phyloP scores from a whole-genome alignment of 2,888 invertebrate genomes.

The Anagyrus pseudococci region DNA sequence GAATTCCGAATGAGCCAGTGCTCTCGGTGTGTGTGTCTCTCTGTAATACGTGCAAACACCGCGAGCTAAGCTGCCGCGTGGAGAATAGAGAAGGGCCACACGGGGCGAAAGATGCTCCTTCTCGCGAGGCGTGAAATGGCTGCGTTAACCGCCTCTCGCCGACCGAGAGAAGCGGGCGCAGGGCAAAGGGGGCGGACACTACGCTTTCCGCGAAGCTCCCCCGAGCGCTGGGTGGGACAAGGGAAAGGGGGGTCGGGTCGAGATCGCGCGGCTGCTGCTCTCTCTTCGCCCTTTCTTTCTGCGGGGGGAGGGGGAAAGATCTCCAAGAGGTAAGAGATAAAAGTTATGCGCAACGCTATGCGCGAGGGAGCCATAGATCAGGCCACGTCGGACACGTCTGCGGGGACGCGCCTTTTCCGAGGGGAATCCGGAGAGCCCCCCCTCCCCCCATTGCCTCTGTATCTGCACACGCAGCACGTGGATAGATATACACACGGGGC shows the following conservation, averaged over 20 bases:
- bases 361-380: constrained; percentile 61
- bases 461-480: no score
- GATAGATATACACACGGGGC: no score
- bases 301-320: constrained; percentile 30
- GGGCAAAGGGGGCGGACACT: constrained; percentile 8
- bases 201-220: constrained; percentile 31
- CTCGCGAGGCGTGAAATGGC: constrained; percentile 61
- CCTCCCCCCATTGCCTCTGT: not conserved
- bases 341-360: constrained; percentile 60
- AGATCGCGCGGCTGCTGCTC: not conserved
- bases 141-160: constrained; percentile 59
- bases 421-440: not conserved
- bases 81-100: no score
- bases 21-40: no score
- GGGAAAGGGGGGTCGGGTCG: constrained; percentile 5
- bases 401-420: not conserved
- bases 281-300: not conserved
- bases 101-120: constrained; percentile 41
- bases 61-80: no score
- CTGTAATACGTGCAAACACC: no score
- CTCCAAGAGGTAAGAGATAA: constrained; percentile 50
- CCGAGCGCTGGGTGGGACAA: no score
- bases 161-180: not conserved
- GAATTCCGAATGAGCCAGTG: constrained; percentile 60
- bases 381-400: constrained; percentile 36